Percentiles rank a stretch among this genome's conserved stretches.
These are phyloP conservation scores for Varanus komodoensis DNA, from an alignment of 2,113 vertebrate species.

Conservation along the genomic window DNA sequence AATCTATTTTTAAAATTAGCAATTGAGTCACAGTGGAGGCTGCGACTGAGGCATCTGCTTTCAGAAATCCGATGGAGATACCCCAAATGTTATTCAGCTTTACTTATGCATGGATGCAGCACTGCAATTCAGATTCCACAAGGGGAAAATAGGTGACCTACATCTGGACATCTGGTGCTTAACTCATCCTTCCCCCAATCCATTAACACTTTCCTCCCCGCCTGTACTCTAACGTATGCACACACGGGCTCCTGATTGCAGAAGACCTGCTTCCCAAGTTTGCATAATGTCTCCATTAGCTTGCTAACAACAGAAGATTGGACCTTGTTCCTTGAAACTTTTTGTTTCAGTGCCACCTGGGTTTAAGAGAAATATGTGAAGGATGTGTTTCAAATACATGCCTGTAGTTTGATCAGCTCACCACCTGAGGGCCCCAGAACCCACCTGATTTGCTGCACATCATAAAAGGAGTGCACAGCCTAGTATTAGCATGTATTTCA, in stretches of 20 bases:
- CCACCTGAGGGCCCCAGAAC: constrained; percentile 17
- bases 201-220: constrained; percentile 59
- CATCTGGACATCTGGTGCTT: constrained; percentile 67
- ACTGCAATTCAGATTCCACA: constrained; percentile 36
- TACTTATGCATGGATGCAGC: constrained; percentile 37
- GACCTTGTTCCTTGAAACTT: background rate
- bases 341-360: background rate
- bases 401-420: background rate
- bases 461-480: background rate
- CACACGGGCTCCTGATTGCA: background rate
- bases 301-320: background rate
- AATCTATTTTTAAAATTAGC: background rate
- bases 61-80: background rate
- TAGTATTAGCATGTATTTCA: background rate
- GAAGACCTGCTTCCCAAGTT: background rate
- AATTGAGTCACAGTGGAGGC: background rate
- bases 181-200: background rate
- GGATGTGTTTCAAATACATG: background rate
- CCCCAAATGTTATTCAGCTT: constrained; percentile 22
- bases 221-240: background rate
- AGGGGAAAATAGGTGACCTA: constrained; percentile 72
- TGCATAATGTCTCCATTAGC: background rate
- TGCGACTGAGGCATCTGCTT: background rate
- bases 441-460: background rate
- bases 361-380: background rate